Base-by-base conservation (phyloP, 2,797 vertebrate species). In the Pempheris klunzingeri region DNA sequence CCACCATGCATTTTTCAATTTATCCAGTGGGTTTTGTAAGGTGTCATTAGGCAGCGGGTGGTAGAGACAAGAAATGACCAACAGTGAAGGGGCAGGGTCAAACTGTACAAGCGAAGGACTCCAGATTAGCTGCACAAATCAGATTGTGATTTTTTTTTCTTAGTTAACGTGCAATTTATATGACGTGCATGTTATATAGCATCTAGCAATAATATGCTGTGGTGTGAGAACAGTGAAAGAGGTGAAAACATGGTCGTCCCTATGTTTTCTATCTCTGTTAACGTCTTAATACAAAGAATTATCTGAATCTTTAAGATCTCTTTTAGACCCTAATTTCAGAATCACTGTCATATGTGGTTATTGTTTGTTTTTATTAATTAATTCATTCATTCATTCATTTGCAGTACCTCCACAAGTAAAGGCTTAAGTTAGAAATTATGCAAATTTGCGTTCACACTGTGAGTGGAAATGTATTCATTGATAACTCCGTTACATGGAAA, bases 401-500 rank as follows among this genome's bases (percentile, higher is more conserved):
- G 22, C 28, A 28, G 2, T 7, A 30, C n/a, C 49, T 58, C 7
- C 41, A 36, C 43, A 11, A 39, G 34, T 53, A 53, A 43, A 44
- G 4, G 1, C 34, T 75, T 1, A 20, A 66, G 20, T 3, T 57
- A 47, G 12, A 75, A 47, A 49, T 17, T 7, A 44, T 53, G 17
- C 10, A 80, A 7, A 66, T 65, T 49, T 71, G 46, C 61, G 67
- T 66, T 47, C 17, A 73, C 13, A 7, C 20, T 34, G n/a, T 49
- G 10, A 8, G 43, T 71, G 62, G 52, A 74, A 81, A 64, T 62
- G 30, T 64, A 9, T 74, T 74, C 44, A 79, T 61, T 81, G 77
- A 85, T 67, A 84, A 68, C 24, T 83, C 12, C 24, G 60, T 79
- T 83, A 17, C 32, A 36, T 72, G 89, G 91, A 91, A 92, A 92